Evolutionary conservation across 2,797 vertebrate species (phyloP).

Genomic region (Parotocinclus haroldoi): DNA sequence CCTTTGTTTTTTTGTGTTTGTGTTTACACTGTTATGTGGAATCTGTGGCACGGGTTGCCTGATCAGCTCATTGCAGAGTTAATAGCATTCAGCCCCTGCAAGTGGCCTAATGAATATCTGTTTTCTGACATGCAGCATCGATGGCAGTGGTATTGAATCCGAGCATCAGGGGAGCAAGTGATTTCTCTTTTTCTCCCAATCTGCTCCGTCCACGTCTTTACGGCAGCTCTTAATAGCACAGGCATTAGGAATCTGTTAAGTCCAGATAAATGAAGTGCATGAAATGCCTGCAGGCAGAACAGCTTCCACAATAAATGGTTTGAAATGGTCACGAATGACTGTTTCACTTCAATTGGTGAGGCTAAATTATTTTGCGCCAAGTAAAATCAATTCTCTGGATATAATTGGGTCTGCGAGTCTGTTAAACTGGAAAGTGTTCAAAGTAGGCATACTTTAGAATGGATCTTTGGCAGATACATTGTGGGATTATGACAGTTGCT

Average conservation of each 20-base stretch:
- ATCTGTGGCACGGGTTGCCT: constrained; percentile 43
- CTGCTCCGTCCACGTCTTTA: constrained; percentile 37
- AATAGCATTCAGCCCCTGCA: constrained; percentile 36
- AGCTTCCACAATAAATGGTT: constrained; percentile 6
- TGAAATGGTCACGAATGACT: constrained; percentile 8
- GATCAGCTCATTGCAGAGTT: constrained; percentile 50
- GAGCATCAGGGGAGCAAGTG: constrained; percentile 40
- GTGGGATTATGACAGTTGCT: no score
- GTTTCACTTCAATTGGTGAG: background rate
- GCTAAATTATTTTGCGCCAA: constrained; percentile 17
- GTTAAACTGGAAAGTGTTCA: background rate
- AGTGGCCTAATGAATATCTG: constrained; percentile 51
- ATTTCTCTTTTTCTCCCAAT: constrained; percentile 21
- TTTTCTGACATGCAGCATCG: constrained; percentile 28
- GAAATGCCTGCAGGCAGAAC: constrained; percentile 25
- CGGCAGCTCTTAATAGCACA: constrained; percentile 21
- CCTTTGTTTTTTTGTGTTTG: background rate
- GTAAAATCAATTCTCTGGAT: constrained; percentile 22
- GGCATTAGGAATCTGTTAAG: constrained; percentile 28
- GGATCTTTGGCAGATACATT: no score
- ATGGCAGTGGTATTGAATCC: constrained; percentile 48
- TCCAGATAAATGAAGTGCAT: constrained; percentile 23
- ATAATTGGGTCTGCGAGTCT: background rate
- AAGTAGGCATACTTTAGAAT: background rate
- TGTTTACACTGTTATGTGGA: background rate